Evolutionary conservation across 2,888 invertebrate genomes (phyloP).

Genomic region (Zonitis immaculata): DNA sequence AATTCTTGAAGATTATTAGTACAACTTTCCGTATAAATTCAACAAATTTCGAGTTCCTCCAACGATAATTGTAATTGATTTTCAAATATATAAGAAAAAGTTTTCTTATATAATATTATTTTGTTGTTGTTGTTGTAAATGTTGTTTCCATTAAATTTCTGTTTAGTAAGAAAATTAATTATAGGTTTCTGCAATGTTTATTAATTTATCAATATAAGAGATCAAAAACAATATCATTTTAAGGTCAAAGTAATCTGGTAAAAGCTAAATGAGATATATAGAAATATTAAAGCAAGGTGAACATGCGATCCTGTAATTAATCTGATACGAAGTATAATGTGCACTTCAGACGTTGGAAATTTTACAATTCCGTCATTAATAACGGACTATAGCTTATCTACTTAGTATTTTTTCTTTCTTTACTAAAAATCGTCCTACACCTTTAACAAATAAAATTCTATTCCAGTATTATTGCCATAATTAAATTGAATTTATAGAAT

Average conservation of each 20-base stretch:
- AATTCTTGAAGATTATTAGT: neutral
- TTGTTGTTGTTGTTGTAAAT: no score
- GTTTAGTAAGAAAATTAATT: slow-evolving; percentile 15
- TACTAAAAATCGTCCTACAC: no score
- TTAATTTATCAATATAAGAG: slow-evolving; percentile 18
- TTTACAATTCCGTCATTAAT: slow-evolving; percentile 21
- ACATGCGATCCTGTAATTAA: slow-evolving; percentile 40
- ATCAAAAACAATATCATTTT: slow-evolving; percentile 20
- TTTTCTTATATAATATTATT: no score
- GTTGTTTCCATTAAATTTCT: no score
- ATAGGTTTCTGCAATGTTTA: slow-evolving; percentile 12
- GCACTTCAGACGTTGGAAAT: slow-evolving; percentile 25
- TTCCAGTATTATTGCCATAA: no score
- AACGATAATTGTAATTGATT: neutral
- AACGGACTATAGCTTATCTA: slow-evolving; percentile 6
- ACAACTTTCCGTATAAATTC: neutral
- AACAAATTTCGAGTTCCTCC: neutral
- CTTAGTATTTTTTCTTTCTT: no score
- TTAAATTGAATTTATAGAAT: neutral
- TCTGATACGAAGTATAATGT: slow-evolving; percentile 36
- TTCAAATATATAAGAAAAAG: no score
- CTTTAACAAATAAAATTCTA: no score
- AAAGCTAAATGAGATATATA: slow-evolving; percentile 23
- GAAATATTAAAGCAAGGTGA: slow-evolving; percentile 30
- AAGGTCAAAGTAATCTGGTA: slow-evolving; percentile 23